Evolutionary conservation across 2,113 vertebrate genomes (phyloP).

Genomic region (Podilymbus podiceps): DNA sequence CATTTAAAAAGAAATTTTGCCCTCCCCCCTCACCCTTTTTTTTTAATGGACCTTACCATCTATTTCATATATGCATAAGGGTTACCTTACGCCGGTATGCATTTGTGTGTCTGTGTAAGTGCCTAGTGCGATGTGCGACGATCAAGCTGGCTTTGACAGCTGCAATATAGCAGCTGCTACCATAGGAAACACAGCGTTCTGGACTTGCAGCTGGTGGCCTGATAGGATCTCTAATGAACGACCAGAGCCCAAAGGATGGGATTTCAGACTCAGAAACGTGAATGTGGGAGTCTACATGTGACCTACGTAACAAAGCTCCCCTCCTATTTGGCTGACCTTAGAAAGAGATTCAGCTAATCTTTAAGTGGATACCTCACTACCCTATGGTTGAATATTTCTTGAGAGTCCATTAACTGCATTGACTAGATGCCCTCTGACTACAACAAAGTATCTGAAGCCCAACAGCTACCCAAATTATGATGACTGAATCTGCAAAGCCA

Average conservation of each 20-base stretch:
- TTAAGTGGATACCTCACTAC: background rate
- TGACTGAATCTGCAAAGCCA: background rate
- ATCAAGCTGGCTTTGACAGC: background rate
- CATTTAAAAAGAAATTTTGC: background rate
- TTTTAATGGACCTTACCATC: background rate
- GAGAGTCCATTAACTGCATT: background rate
- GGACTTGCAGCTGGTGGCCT: background rate
- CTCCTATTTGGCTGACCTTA: background rate
- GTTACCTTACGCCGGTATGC: too few relatives aligned
- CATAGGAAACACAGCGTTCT: background rate
- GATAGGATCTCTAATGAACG: background rate
- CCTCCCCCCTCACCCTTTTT: background rate
- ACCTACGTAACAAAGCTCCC: background rate
- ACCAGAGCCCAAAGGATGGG: background rate
- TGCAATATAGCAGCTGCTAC: background rate
- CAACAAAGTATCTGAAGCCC: background rate
- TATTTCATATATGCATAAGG: background rate
- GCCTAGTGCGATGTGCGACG: background rate
- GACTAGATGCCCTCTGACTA: background rate
- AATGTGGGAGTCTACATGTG: background rate
- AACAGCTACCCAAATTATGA: background rate
- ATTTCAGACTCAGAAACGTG: background rate
- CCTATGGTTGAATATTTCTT: background rate
- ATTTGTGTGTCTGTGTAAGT: background rate
- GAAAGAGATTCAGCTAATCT: background rate